These are phyloP conservation scores for Leptopilina clavipes DNA, from an alignment of 1,140 invertebrate genomes.

Conservation along the genomic window DNA sequence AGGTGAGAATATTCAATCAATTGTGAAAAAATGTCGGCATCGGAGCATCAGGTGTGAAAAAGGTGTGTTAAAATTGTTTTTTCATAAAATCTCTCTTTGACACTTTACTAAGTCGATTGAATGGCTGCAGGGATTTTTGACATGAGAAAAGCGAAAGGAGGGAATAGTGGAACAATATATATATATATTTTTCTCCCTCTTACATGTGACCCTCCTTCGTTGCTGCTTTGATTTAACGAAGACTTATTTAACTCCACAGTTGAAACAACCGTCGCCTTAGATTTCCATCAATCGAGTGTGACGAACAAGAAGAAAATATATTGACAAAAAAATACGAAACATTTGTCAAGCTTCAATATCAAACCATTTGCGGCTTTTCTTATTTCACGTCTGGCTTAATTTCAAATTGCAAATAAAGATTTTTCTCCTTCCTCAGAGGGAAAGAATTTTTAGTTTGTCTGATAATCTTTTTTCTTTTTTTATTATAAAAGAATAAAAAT, in stretches of 20 bases:
- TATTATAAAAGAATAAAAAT: no score
- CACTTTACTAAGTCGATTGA: conserved; percentile 25
- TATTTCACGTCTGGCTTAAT: background rate
- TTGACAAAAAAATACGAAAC: background rate
- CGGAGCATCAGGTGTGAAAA: conserved; percentile 5
- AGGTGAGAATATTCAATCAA: conserved; percentile 5
- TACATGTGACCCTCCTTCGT: background rate
- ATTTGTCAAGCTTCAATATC: background rate
- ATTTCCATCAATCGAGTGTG: background rate
- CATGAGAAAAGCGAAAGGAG: background rate
- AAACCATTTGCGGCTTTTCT: background rate
- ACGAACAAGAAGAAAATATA: background rate
- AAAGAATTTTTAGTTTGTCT: no score
- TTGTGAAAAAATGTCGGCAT: background rate
- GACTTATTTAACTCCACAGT: background rate
- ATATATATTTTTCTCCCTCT: no score
- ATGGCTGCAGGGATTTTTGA: conserved; percentile 27
- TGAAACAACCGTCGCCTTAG: background rate
- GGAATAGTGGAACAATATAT: background rate
- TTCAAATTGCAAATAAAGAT: background rate
- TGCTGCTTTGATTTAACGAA: conserved; percentile 13
- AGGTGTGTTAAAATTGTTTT: background rate
- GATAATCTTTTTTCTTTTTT: no score
- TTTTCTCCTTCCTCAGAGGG: no score
- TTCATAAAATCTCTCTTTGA: conserved; percentile 11